Evolutionary conservation across 2,113 vertebrate species (phyloP).

Genomic region (Phalacrocorax pelagicus): DNA sequence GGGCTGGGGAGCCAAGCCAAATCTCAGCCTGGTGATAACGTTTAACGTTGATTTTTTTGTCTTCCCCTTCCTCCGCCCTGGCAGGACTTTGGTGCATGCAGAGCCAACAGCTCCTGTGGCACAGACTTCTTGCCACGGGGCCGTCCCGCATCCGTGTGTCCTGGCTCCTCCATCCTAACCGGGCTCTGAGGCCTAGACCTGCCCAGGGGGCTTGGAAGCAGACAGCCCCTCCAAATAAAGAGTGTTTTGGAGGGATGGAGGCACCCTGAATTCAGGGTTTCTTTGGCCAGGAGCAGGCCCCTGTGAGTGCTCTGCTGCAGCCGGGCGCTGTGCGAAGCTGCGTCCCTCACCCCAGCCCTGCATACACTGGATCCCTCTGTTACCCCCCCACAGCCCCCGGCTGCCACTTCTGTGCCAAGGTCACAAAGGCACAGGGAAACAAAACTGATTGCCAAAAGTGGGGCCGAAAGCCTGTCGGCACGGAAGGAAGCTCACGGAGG

Average conservation of each 20-base stretch:
- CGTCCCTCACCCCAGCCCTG: rapidly evolving
- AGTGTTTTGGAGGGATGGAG: not conserved
- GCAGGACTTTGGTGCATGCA: not conserved
- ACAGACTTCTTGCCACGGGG: not conserved
- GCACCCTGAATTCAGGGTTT: not conserved
- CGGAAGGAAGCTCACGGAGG: rapidly evolving
- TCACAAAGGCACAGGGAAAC: not conserved
- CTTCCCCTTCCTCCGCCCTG: not conserved
- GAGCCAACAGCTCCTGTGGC: not conserved
- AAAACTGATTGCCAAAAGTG: rapidly evolving
- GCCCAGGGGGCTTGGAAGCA: not conserved
- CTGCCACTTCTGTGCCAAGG: not conserved
- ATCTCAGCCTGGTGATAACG: not conserved
- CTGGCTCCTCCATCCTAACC: not conserved
- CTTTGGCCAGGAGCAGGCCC: not conserved
- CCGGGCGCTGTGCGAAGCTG: rapidly evolving
- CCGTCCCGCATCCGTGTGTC: rapidly evolving
- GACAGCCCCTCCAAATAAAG: not conserved
- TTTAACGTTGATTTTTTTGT: not conserved
- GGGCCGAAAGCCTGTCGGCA: rapidly evolving
- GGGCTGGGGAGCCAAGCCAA: not conserved
- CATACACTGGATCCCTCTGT: not conserved
- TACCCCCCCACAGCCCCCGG: not conserved
- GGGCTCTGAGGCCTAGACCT: not conserved
- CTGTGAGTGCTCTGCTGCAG: not conserved